Percentiles rank a stretch among this genome's conserved stretches.
Evolutionary conservation across 2,888 invertebrate species (phyloP).

Genomic region (Agrypnus murinus): DNA sequence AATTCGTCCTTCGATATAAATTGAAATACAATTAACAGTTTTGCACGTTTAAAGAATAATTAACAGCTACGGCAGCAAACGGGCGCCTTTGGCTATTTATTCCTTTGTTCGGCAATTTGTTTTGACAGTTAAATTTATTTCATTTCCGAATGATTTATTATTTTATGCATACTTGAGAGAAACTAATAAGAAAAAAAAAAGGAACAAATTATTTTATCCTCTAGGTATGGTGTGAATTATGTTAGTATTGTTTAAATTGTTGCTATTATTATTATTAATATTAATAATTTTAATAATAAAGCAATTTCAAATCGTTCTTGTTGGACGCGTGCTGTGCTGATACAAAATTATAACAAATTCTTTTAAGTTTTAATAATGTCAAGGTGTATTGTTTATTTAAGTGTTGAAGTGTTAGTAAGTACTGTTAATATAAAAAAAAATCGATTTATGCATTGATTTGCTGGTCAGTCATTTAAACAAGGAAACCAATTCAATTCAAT

Average conservation of each 20-base stretch:
- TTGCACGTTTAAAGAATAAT: constrained; percentile 38
- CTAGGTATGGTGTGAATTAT: constrained; percentile 30
- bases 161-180: constrained; percentile 2
- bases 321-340: constrained; percentile 7
- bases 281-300: too few species aligned
- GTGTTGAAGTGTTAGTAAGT: not conserved
- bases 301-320: constrained; percentile 17
- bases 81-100: constrained; percentile 37
- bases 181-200: too few species aligned
- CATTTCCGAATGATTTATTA: constrained; percentile 40
- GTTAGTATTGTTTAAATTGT: constrained; percentile 33
- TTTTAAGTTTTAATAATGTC: constrained; percentile 36
- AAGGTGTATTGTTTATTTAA: constrained; percentile 30
- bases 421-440: not conserved
- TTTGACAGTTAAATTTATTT: constrained; percentile 46
- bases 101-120: constrained; percentile 39
- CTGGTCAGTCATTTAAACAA: not conserved
- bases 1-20: constrained; percentile 10
- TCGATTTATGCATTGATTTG: too few species aligned
- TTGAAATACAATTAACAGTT: constrained; percentile 22
- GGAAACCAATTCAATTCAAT: constrained; percentile 5
- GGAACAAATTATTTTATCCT: constrained; percentile 34
- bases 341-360: too few species aligned
- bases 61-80: constrained; percentile 32
- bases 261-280: too few species aligned